These are phyloP conservation scores for Helicoverpa assulta DNA, from an alignment of 2,888 invertebrate species.

Conservation along the genomic window DNA sequence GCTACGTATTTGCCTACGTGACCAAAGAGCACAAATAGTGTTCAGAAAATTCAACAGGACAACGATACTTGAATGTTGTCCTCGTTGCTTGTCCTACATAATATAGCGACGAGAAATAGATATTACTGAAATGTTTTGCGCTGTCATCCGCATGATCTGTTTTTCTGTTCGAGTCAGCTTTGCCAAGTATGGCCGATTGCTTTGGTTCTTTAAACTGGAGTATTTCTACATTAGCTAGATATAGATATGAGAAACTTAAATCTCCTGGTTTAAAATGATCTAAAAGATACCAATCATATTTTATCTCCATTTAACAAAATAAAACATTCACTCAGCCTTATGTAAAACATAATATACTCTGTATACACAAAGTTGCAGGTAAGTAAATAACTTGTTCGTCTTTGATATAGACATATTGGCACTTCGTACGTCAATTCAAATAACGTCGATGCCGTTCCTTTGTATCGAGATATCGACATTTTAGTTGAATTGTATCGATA, in stretches of 20 bases:
- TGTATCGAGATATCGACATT: constrained; percentile 43
- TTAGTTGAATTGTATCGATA: constrained; percentile 31
- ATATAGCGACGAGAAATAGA: constrained; percentile 33
- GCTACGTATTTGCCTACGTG: constrained; percentile 62
- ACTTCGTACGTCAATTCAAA: constrained; percentile 48
- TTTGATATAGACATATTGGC: constrained; percentile 47
- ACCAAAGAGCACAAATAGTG: constrained; percentile 58
- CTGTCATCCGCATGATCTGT: neutral
- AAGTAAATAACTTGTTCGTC: constrained; percentile 35
- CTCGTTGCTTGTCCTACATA: constrained; percentile 26
- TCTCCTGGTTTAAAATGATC: too few relatives aligned
- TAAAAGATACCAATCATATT: neutral
- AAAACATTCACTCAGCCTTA: neutral
- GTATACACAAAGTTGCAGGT: constrained; percentile 23
- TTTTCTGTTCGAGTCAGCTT: neutral
- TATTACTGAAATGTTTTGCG: constrained; percentile 9
- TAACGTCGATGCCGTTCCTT: constrained; percentile 39
- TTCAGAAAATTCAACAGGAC: constrained; percentile 50
- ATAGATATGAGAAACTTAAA: too few relatives aligned
- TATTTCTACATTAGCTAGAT: too few relatives aligned
- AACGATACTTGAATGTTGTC: constrained; percentile 50
- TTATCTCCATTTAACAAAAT: neutral
- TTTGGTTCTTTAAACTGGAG: too few relatives aligned
- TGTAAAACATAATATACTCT: neutral
- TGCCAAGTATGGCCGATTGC: neutral